These are phyloP conservation scores for Tringa solitaria DNA, from an alignment of 2,113 vertebrate species.

Conservation along the genomic window DNA sequence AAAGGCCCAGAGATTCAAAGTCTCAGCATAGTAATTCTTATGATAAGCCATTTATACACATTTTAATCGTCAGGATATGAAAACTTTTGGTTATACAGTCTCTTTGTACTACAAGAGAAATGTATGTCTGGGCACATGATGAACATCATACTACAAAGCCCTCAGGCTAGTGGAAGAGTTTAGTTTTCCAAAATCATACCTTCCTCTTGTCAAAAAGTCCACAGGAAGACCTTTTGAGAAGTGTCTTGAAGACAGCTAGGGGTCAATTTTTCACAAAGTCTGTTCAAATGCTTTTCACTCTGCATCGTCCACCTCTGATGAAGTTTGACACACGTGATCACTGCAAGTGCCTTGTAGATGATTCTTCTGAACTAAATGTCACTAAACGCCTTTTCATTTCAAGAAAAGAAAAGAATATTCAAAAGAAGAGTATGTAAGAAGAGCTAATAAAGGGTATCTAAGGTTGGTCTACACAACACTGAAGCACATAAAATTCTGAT, in stretches of 20 bases:
- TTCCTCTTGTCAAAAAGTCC: neutral
- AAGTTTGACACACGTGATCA: neutral
- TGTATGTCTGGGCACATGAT: neutral
- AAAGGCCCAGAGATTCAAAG: neutral
- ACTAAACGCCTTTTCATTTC: neutral
- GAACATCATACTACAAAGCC: neutral
- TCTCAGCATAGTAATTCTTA: neutral
- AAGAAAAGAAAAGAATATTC: neutral
- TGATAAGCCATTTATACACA: neutral
- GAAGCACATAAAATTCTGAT: neutral
- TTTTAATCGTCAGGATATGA: neutral
- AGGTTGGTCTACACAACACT: accelerated
- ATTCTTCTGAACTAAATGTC: neutral
- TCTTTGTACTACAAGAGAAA: neutral
- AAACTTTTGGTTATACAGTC: neutral
- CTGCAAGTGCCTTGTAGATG: neutral
- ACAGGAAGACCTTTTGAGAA: neutral
- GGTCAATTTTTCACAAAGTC: neutral
- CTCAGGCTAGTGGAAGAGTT: neutral
- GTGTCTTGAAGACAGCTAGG: neutral
- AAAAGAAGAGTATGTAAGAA: neutral
- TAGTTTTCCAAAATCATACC: neutral
- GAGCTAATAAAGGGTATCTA: neutral
- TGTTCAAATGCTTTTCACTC: neutral
- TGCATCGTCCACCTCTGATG: neutral